Base-by-base conservation (phyloP, 2,888 invertebrate species). In the Cheilosia pagana region DNA sequence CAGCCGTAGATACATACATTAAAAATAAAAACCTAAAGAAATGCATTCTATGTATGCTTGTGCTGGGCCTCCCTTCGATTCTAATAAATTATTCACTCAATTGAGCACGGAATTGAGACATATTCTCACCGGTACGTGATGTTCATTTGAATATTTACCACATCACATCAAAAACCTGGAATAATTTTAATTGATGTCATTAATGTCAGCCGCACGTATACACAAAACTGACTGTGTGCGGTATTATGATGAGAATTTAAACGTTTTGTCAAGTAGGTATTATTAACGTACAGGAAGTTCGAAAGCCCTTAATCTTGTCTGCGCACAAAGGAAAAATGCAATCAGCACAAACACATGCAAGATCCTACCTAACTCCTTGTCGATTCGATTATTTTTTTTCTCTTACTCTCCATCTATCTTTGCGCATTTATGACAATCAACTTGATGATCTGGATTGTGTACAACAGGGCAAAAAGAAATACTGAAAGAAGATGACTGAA, bases 371-470 rank as follows among this genome's bases (percentile, higher is more conserved):
- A 68, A 43, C 68, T 83, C 48, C 68, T 74, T 78, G 62, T 65
- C 68, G 70, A 78, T 74, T 71, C 59, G 53, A 28, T 72, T 63
- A 12, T 25, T 10, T 25, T 52, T 48, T 28, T 3, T 62, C 48
- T 62, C 23, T 19, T 10, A 14, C 19, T 48, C 19, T 55, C 57
- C 35, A 55, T 75, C 39, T 68, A 78, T 72, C 74, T 79, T 71
- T 83, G 75, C 85, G 75, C 85, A 85, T 75, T 85, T 85, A 81
- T 81, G 85, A 81, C 76, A 85, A 78, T 79, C 75, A 79, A 79
- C 79, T 76, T 85, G 85, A 85, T 75, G 85, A 76, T 85, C 85
- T 85, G 85, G 76, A 79, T 85, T 85, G 79, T 76, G 70, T 81
- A 74, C 52, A 19, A 2, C 41, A 12, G 43, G 21, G n/a, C 39